phyloP scores from a whole-genome alignment of 2,797 vertebrate species.

The Smutsia gigantea region DNA sequence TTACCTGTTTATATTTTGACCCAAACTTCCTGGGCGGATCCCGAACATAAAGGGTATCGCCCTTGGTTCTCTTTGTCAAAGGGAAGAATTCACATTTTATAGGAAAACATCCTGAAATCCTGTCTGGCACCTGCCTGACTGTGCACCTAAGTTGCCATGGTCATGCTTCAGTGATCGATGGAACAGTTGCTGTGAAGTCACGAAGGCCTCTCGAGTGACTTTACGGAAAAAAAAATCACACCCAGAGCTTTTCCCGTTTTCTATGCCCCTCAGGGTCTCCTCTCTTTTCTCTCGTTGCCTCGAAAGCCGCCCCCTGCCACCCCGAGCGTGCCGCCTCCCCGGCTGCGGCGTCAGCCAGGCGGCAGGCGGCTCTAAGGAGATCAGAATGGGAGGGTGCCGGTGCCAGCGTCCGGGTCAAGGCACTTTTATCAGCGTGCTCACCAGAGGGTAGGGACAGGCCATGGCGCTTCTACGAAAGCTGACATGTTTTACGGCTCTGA shows the following conservation, averaged over 20 bases:
- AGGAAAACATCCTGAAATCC: not conserved
- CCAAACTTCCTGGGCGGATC: not conserved
- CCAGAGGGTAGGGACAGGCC: constrained; percentile 51
- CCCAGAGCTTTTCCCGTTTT: too few relatives aligned
- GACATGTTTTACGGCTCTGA: not conserved
- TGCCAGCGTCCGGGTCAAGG: constrained; percentile 68
- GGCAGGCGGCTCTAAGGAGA: constrained; percentile 73
- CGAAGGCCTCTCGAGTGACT: too few relatives aligned
- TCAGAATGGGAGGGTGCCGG: constrained; percentile 75
- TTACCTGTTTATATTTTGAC: not conserved
- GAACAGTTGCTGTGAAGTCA: not conserved
- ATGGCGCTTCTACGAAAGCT: not conserved
- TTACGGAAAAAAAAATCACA: too few relatives aligned
- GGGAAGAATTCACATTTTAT: not conserved
- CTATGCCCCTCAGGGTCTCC: too few relatives aligned
- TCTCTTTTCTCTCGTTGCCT: not conserved
- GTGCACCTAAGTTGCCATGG: not conserved
- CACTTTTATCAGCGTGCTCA: constrained; percentile 32
- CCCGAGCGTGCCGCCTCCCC: constrained; percentile 74
- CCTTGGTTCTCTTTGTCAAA: not conserved
- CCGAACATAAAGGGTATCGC: rapidly evolving
- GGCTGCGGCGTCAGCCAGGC: constrained; percentile 82
- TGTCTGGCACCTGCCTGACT: not conserved
- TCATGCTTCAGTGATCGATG: too few relatives aligned
- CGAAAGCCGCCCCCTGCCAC: constrained; percentile 14